These are phyloP conservation scores for Gambusia holbrooki DNA, from an alignment of 2,113 vertebrate genomes.

Conservation along the genomic window DNA sequence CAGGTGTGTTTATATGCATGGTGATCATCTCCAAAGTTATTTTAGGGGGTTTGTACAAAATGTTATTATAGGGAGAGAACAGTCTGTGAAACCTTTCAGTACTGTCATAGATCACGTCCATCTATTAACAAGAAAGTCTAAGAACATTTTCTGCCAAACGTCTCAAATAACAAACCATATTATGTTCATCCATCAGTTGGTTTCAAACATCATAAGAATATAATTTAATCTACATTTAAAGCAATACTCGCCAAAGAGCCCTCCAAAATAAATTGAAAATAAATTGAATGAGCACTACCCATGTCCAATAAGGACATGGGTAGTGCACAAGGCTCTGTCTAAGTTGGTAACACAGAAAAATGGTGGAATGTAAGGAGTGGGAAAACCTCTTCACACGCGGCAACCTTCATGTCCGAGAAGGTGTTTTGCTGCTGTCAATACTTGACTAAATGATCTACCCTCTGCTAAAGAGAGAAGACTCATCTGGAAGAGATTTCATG, in stretches of 20 bases:
- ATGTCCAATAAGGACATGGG: no score
- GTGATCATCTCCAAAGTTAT: no score
- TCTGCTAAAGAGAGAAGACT: slow-evolving; percentile 31
- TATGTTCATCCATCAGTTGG: background rate
- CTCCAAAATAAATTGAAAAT: background rate
- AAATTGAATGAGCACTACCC: background rate
- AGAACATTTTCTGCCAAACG: background rate
- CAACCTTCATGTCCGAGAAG: slow-evolving; percentile 12
- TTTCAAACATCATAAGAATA: background rate
- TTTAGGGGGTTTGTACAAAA: no score
- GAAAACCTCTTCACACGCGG: slow-evolving; percentile 25
- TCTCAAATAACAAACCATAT: background rate
- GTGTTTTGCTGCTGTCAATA: slow-evolving; percentile 40
- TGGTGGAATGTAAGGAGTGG: background rate
- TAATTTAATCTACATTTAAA: background rate
- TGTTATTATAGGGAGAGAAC: background rate
- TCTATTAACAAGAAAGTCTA: background rate
- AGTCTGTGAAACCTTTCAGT: background rate
- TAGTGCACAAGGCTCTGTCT: no score
- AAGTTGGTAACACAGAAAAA: background rate
- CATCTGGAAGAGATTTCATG: slow-evolving; percentile 55
- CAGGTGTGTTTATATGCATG: no score
- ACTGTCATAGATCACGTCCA: background rate
- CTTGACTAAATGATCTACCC: slow-evolving; percentile 27
- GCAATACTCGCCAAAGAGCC: background rate